Conservation (phyloP, 2,888 invertebrate genomes). For the Phengaris alcon region DNA sequence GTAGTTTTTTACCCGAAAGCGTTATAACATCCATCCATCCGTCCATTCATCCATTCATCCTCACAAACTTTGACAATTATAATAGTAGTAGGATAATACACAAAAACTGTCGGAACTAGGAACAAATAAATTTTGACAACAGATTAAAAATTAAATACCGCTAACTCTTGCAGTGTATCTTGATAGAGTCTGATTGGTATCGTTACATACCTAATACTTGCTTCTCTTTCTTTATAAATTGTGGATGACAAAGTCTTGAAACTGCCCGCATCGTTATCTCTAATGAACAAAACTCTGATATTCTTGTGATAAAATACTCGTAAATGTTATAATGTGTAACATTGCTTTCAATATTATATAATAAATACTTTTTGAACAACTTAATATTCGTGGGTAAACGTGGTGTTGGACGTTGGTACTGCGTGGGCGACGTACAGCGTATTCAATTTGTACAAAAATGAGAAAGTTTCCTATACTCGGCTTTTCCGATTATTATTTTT, state of each 20-base stretch:
- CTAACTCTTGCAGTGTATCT: no score
- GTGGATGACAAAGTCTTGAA: slow-evolving; percentile 14
- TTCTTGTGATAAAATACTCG: slow-evolving; percentile 14
- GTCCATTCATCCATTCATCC: no score
- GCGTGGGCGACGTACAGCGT: no score
- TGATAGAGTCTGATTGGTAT: not conserved
- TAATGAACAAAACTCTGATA: slow-evolving; percentile 11
- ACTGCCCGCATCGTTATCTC: slow-evolving; percentile 8
- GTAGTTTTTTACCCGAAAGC: no score
- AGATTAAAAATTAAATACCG: no score
- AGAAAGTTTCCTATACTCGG: not conserved
- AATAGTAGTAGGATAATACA: no score
- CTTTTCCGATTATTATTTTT: not conserved
- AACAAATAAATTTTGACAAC: no score
- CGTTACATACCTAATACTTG: not conserved
- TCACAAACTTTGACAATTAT: no score
- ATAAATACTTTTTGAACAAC: not conserved
- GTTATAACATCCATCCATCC: no score
- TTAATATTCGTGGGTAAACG: not conserved
- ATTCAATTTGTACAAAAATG: not conserved
- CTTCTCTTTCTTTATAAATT: not conserved
- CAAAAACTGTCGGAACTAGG: no score
- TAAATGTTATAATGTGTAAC: not conserved
- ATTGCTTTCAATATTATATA: not conserved
- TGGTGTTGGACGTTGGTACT: no score